Percentiles rank a stretch among this genome's conserved stretches.
Evolutionary conservation across 2,888 invertebrate species (phyloP).

Genomic region (Spisula subtruncata): DNA sequence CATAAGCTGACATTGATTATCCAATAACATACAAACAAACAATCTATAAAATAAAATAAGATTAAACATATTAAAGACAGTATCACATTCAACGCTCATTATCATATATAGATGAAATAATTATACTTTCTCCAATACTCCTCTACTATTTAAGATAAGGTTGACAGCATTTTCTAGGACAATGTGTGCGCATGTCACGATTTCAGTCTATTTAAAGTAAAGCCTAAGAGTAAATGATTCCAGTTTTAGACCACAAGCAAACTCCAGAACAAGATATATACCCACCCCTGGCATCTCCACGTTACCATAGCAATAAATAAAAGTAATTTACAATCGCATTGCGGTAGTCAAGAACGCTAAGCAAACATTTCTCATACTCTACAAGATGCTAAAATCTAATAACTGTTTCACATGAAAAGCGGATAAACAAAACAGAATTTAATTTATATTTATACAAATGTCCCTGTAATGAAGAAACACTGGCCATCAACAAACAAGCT

Average conservation of each 20-base stretch:
- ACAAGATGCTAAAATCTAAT: conserved; percentile 58
- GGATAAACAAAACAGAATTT: conserved; percentile 70
- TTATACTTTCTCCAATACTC: no score
- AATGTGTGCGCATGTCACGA: no score
- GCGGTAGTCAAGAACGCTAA: conserved; percentile 43
- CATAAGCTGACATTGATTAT: no score
- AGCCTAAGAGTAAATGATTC: no score
- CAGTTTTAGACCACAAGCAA: background rate
- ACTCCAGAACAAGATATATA: background rate
- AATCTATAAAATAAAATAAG: no score
- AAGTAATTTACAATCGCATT: conserved; percentile 38
- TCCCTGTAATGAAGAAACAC: conserved; percentile 71
- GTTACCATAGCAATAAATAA: conserved; percentile 37
- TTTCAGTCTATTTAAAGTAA: no score
- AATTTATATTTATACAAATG: conserved; percentile 74
- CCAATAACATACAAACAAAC: no score
- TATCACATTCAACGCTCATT: no score
- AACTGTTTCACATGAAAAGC: conserved; percentile 70
- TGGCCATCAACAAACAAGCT: conserved; percentile 71
- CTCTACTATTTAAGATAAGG: no score
- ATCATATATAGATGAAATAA: no score
- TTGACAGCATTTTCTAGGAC: no score
- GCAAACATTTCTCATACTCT: conserved; percentile 39
- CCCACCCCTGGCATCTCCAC: background rate
- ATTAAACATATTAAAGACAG: no score